Conservation (phyloP, 2,888 invertebrate genomes). For the Endomychus coccineus region DNA sequence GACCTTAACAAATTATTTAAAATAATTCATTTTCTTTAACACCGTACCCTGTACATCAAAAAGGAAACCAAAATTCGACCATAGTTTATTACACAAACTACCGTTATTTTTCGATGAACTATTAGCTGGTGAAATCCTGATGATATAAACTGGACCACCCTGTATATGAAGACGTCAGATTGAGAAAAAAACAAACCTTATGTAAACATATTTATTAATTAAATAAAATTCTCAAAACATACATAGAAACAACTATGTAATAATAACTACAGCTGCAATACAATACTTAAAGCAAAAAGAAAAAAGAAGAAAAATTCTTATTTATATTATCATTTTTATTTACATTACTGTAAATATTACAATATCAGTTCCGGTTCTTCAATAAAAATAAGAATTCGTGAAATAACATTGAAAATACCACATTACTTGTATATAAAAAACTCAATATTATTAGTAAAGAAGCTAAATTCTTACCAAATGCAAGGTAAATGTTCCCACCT, state of each 20-base stretch:
- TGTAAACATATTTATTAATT: conserved; percentile 41
- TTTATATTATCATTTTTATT: conserved; percentile 15
- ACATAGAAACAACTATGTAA: conserved; percentile 38
- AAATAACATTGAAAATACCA: conserved; percentile 4
- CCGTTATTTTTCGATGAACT: too few relatives aligned
- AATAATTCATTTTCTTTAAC: too few relatives aligned
- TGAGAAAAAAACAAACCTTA: conserved; percentile 17
- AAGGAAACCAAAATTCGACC: too few relatives aligned
- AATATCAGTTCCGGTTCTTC: conserved; percentile 10
- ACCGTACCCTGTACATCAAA: too few relatives aligned
- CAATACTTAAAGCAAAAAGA: conserved; percentile 28
- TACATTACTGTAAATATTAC: conserved; percentile 14
- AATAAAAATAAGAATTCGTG: conserved; percentile 11
- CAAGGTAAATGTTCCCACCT: conserved; percentile 29
- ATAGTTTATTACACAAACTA: too few relatives aligned
- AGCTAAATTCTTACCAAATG: conserved; percentile 28
- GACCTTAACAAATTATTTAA: too few relatives aligned
- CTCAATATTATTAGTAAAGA: conserved; percentile 19
- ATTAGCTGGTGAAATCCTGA: too few relatives aligned
- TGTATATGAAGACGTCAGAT: background rate
- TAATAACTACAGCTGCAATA: conserved; percentile 31
- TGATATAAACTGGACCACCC: too few relatives aligned
- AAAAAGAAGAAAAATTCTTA: conserved; percentile 12
- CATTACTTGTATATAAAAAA: conserved; percentile 16
- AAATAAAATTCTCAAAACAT: conserved; percentile 40